Percentiles rank a stretch among this genome's conserved stretches.
Evolutionary conservation across 2,797 vertebrate genomes (phyloP).

Genomic region (Labroides dimidiatus): DNA sequence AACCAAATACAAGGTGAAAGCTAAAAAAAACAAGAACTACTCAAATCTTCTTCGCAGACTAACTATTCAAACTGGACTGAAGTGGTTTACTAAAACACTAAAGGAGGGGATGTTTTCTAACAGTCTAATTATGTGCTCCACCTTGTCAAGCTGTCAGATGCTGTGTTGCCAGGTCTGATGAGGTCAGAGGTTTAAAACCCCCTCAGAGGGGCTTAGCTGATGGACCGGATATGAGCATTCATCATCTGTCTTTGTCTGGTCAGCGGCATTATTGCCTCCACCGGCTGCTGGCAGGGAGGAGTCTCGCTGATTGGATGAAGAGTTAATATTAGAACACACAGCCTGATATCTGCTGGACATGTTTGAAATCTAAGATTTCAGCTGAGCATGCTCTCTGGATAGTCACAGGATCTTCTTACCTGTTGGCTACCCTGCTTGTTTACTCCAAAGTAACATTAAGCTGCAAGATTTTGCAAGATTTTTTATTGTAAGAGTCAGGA

Average conservation of each 20-base stretch:
- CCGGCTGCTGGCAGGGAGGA: constrained; percentile 12
- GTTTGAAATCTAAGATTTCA: too few species aligned
- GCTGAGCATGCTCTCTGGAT: too few species aligned
- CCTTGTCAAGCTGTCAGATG: constrained; percentile 55
- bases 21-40: background rate
- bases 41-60: background rate
- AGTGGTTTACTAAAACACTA: background rate
- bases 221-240: constrained; percentile 51
- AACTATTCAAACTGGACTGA: background rate
- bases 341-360: too few species aligned
- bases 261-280: constrained; percentile 29
- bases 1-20: too few species aligned
- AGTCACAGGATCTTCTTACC: too few species aligned
- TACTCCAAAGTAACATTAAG: too few species aligned
- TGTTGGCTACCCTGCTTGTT: too few species aligned
- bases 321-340: too few species aligned
- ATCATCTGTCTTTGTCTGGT: constrained; percentile 39
- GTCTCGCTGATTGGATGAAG: constrained; percentile 13
- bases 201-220: constrained; percentile 33
- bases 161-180: constrained; percentile 42
- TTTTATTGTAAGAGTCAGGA: too few species aligned
- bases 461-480: too few species aligned
- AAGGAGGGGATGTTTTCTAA: constrained; percentile 28
- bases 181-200: constrained; percentile 54
- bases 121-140: constrained; percentile 6